Base-by-base conservation (phyloP, 1,140 invertebrate species). In the Ceratosolen solmsi region DNA sequence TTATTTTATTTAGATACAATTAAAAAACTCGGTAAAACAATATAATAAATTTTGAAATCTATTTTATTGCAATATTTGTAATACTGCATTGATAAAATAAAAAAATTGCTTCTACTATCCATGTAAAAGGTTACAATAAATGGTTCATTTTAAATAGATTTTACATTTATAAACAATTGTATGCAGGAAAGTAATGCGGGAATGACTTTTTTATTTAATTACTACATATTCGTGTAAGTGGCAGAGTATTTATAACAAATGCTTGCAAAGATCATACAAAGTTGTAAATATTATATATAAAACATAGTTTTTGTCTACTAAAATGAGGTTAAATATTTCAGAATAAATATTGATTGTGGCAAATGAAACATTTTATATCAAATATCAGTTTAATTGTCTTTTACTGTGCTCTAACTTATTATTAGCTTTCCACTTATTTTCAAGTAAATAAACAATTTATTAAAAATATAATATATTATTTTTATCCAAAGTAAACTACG, bases 61-160 rank as follows among this genome's bases (percentile, higher is more conserved):
- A 83, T 85, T 82, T 68, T 80, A 84, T 84, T 84, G 76, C 82
- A 86, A 87, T 73, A 84, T 87, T 86, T 85, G 85, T 82, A 68
- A 63, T 84, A 68, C 7, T 58, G 1, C 41, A 25, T 73, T 73
- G 17, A 30, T 38, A 58, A 54, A 70, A 79, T 71, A 54, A 17
- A 46, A 58, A n/a, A 63, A 54, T 51, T 27, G 27, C 36, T 82
- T 73, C 22, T 72, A 65, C 13, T 73, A 20, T 17, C 11, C 15
- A 25, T 25, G 22, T 65, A 38, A 76, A 82, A 56, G 4, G 1
- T 27, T 54, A 56, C 20, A 79, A 79, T 60, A 75, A 74, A 74
- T 46, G 63, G 30, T 49, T 41, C 17, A 73, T 74, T 51, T 51
- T 51, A 65, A 5, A 56, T 60, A 68, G 20, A 13, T 68, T 38